phyloP scores from a whole-genome alignment of 2,113 vertebrate genomes.

The Coptodon rendalli region DNA sequence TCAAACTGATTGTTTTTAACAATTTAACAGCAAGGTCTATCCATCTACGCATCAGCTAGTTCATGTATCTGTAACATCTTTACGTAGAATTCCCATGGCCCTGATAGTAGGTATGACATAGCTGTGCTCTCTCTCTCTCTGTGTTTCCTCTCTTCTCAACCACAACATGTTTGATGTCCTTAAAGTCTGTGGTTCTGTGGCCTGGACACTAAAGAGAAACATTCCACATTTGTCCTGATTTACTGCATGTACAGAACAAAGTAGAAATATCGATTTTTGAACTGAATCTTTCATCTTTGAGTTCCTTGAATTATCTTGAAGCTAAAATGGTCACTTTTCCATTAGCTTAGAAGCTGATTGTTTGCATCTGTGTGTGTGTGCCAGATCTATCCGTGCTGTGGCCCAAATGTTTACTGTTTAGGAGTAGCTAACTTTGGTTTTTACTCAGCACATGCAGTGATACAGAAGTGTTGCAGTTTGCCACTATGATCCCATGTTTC shows the following conservation, averaged over 20 bases:
- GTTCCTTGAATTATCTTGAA: neutral
- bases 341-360: neutral
- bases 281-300: neutral
- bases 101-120: constrained; percentile 47
- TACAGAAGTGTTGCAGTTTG: neutral
- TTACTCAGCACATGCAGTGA: neutral
- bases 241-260: neutral
- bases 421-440: neutral
- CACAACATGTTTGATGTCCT: neutral
- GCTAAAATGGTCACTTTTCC: neutral
- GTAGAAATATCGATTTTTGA: neutral
- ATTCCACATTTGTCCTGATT: neutral
- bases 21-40: neutral
- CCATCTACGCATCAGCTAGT: neutral
- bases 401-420: neutral
- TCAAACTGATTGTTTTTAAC: neutral
- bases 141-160: constrained; percentile 12
- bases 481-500: neutral
- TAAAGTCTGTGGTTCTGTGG: neutral
- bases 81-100: constrained; percentile 24
- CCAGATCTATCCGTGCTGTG: neutral
- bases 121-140: constrained; percentile 17
- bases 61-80: constrained; percentile 1
- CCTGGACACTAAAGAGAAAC: constrained; percentile 15
- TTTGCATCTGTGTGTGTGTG: neutral